Evolutionary conservation across 2,888 invertebrate genomes (phyloP).

Genomic region (Tribolium freemani): DNA sequence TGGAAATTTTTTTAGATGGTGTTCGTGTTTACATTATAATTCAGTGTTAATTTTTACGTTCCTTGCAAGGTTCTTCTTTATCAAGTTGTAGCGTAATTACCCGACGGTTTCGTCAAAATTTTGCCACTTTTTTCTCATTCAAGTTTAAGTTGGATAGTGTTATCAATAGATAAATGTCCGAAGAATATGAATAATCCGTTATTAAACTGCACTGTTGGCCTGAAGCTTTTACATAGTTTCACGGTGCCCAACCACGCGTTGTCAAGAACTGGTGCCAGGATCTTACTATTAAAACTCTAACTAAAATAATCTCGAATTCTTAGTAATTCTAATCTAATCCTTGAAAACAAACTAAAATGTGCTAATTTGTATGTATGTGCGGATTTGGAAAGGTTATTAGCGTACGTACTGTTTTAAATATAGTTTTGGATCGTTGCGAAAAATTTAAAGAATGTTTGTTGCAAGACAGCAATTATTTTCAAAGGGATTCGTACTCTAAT

Average conservation of each 20-base stretch:
- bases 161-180: not conserved
- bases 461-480: slow-evolving; percentile 9
- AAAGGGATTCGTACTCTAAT: slow-evolving; percentile 1
- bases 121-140: not conserved
- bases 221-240: slow-evolving; percentile 35
- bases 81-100: not conserved
- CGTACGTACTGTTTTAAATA: slow-evolving; percentile 9
- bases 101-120: not conserved
- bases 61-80: not conserved
- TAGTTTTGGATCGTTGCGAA: not conserved
- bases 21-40: not conserved
- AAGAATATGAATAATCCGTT: slow-evolving; percentile 42
- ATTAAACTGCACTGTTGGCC: slow-evolving; percentile 44
- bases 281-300: slow-evolving; percentile 13
- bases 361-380: slow-evolving; percentile 10
- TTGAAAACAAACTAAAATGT: slow-evolving; percentile 7
- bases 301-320: slow-evolving; percentile 6
- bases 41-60: not conserved
- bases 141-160: not conserved
- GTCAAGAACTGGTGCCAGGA: slow-evolving; percentile 8
- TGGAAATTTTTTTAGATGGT: not conserved
- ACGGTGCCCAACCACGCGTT: slow-evolving; percentile 3
- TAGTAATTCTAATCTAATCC: not conserved
- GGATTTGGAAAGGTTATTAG: slow-evolving; percentile 24
- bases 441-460: not conserved